Conservation (phyloP, 2,113 vertebrate species). For the Oenanthe melanoleuca region DNA sequence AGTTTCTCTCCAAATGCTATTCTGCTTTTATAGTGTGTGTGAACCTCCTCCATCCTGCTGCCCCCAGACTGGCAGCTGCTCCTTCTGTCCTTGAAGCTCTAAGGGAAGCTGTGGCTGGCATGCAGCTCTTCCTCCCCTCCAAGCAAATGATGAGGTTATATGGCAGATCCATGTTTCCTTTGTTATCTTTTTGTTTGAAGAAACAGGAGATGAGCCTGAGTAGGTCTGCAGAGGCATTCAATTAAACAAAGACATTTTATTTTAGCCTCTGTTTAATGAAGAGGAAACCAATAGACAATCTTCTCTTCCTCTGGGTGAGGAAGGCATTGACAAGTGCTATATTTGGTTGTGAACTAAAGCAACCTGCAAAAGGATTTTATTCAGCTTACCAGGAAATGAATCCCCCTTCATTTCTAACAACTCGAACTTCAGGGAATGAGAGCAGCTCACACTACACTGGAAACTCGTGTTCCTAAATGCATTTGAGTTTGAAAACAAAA, state of each 20-base stretch:
- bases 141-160: neutral
- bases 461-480: neutral
- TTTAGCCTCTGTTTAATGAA: constrained; percentile 42
- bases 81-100: constrained; percentile 35
- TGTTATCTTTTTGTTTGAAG: constrained; percentile 45
- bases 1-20: neutral
- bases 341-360: constrained; percentile 21
- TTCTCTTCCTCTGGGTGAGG: neutral
- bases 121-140: constrained; percentile 20
- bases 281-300: constrained; percentile 36
- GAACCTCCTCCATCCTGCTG: constrained; percentile 19
- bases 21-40: neutral
- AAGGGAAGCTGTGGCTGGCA: neutral
- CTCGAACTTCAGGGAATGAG: neutral
- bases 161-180: constrained; percentile 25
- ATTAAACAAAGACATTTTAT: constrained; percentile 39
- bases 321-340: constrained; percentile 22
- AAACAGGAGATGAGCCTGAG: constrained; percentile 20
- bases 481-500: neutral
- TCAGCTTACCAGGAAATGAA: neutral
- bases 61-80: constrained; percentile 42
- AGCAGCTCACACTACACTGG: neutral
- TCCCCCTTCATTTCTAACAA: neutral
- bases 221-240: neutral
- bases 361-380: neutral